Evolutionary conservation across 37 sponge, comb jelly and placozoan species (phyloP), one percentile per base, ranked within the genome.

Genomic region (Oscarella lobularis): DNA sequence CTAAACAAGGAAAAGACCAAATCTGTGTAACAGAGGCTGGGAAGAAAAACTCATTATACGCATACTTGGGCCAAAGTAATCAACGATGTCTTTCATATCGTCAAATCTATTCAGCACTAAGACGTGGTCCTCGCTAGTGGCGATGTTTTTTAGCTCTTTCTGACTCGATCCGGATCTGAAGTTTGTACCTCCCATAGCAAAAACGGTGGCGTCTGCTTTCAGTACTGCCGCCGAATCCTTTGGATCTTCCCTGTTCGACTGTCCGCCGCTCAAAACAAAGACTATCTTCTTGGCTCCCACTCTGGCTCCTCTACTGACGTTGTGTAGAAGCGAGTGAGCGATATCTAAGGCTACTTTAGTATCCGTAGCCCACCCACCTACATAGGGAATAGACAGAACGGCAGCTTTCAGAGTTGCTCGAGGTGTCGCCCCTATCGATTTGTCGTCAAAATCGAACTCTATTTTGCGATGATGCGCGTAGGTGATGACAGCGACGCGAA

Each of bases 401-500:
- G 60, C 60, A 48, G 9, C 20, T 27, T 48, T 48, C 60, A 48
- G 60, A 48, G 9, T 20, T 27, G 20, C 60, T 27, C 60, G 60
- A 48, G 60, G 60, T 27, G 60, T 48, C 60, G 60, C 60, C 60
- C 14, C 9, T 48, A 9, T 48, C 60, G 60, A 48, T 31, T 36
- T 31, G 31, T 73, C 3, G 3, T 73, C 38, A 31, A 73, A 73
- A 39, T 73, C 74, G 38, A 73, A 73, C 38, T 73, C 74, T 2
- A 73, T 31, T 31, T 2, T 4, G 3, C 3, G 3, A 38, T 37
- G 3, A 37, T 31, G 14, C 14, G 60, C 60, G 20, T 27, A 73
- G 37, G 37, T 32, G 74, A 73, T 37, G 5, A 35, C 3, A 3
- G 74, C 74, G 3, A 73, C 37, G 3, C 74, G 35, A 3, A 31